These are phyloP conservation scores for Diglossa cyanea DNA, from an alignment of 2,797 vertebrate species.

Conservation along the genomic window DNA sequence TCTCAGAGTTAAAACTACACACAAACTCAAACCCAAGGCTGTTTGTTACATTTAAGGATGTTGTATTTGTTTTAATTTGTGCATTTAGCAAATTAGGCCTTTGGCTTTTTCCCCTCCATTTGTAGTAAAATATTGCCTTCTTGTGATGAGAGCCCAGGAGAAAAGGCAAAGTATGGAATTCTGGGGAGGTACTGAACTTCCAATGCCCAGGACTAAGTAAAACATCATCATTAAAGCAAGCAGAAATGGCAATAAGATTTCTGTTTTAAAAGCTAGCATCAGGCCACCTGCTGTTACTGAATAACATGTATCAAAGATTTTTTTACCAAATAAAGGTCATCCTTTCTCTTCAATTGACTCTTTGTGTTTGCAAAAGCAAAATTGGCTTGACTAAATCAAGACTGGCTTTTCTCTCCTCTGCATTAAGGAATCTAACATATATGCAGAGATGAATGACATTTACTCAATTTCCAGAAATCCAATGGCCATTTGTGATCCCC, in stretches of 20 bases:
- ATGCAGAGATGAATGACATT: not conserved
- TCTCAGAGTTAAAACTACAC: not conserved
- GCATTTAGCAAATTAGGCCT: not conserved
- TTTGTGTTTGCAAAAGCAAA: slow-evolving; percentile 64
- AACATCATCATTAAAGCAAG: slow-evolving; percentile 64
- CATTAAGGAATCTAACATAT: slow-evolving; percentile 36
- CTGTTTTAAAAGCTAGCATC: slow-evolving; percentile 53
- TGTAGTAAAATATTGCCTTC: slow-evolving; percentile 49
- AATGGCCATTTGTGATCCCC: not conserved
- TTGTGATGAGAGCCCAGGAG: slow-evolving; percentile 6
- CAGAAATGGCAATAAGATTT: slow-evolving; percentile 60
- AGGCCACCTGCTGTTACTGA: slow-evolving; percentile 59
- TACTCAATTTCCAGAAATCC: not conserved
- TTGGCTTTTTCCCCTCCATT: not conserved
- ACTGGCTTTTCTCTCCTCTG: slow-evolving; percentile 1
- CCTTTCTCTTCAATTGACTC: slow-evolving; percentile 57
- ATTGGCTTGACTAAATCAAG: slow-evolving; percentile 37
- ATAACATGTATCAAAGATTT: slow-evolving; percentile 53
- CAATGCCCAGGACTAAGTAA: slow-evolving; percentile 37
- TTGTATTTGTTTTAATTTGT: slow-evolving; percentile 5
- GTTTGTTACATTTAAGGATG: slow-evolving; percentile 20
- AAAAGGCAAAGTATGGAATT: slow-evolving; percentile 56
- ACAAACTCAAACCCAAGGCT: slow-evolving; percentile 27
- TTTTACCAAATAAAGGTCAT: slow-evolving; percentile 71
- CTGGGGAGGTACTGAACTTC: slow-evolving; percentile 59